These are phyloP conservation scores for Adelges cooleyi DNA, from an alignment of 1,140 invertebrate species.

Conservation along the genomic window DNA sequence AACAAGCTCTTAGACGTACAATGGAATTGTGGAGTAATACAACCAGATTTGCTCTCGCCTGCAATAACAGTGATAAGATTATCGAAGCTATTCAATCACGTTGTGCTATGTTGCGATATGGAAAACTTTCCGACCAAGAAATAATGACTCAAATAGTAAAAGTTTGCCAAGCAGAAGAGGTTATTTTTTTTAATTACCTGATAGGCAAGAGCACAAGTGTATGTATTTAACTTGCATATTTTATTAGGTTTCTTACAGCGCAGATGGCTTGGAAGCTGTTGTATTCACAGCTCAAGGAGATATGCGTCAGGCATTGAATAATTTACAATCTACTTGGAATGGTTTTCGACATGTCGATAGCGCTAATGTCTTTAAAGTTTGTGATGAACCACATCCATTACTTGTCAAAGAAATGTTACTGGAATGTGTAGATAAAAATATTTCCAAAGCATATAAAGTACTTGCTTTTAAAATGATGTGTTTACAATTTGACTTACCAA, in stretches of 20 bases:
- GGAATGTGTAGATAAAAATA: conserved; percentile 66
- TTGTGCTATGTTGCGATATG: conserved; percentile 94
- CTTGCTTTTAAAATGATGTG: too few relatives aligned
- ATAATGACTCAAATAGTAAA: conserved; percentile 68
- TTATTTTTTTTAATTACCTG: conserved; percentile 36
- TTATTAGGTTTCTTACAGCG: conserved; percentile 60
- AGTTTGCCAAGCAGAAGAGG: conserved; percentile 62
- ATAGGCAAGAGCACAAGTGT: neutral
- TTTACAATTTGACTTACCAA: too few relatives aligned
- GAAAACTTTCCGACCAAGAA: conserved; percentile 78
- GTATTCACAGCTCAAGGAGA: conserved; percentile 98
- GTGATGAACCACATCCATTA: conserved; percentile 96
- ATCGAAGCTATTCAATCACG: conserved; percentile 98
- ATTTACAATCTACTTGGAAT: conserved; percentile 92
- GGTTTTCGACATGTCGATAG: conserved; percentile 85
- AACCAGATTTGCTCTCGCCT: conserved; percentile 94
- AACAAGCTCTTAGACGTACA: conserved; percentile 90
- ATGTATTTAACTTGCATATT: conserved; percentile 3
- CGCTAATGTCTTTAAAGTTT: conserved; percentile 99
- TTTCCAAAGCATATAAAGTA: conserved; percentile 77
- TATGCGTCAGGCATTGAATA: conserved; percentile 94
- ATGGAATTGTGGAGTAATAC: conserved; percentile 99
- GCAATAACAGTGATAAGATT: conserved; percentile 97
- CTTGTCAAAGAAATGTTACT: conserved; percentile 86
- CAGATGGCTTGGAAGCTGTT: conserved; percentile 92